These are phyloP conservation scores for Bembecia ichneumoniformis DNA, from an alignment of 2,888 invertebrate species.

Conservation along the genomic window DNA sequence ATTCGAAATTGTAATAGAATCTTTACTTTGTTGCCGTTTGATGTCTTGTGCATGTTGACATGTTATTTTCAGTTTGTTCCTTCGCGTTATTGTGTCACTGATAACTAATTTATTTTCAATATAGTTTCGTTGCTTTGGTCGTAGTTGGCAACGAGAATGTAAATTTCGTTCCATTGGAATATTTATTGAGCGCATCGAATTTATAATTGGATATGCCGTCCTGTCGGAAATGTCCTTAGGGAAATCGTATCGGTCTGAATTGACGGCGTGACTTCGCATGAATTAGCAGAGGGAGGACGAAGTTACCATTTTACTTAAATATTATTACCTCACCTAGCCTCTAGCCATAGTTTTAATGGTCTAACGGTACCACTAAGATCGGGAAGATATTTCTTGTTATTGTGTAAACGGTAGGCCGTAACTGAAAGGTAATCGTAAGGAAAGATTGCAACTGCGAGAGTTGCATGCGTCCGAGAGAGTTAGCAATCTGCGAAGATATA, in stretches of 20 bases:
- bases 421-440: too few relatives aligned
- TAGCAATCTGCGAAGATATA: too few relatives aligned
- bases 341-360: not conserved
- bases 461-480: too few relatives aligned
- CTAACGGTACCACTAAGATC: too few relatives aligned
- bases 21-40: constrained; percentile 48
- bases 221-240: constrained; percentile 36
- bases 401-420: too few relatives aligned
- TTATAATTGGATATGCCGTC: constrained; percentile 61
- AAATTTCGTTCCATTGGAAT: constrained; percentile 53
- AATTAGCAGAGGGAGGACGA: constrained; percentile 17
- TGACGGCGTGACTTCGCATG: constrained; percentile 45
- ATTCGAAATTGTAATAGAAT: constrained; percentile 56
- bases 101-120: not conserved
- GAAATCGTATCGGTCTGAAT: constrained; percentile 48
- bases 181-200: constrained; percentile 62
- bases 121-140: constrained; percentile 5
- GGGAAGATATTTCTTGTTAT: too few relatives aligned
- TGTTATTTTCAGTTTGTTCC: constrained; percentile 9
- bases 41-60: constrained; percentile 42
- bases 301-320: not conserved
- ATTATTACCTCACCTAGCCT: not conserved
- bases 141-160: constrained; percentile 25
- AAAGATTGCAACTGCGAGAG: too few relatives aligned
- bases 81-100: not conserved